Evolutionary conservation across 1,140 invertebrate genomes (phyloP).

Genomic region (Antheraea pernyi): DNA sequence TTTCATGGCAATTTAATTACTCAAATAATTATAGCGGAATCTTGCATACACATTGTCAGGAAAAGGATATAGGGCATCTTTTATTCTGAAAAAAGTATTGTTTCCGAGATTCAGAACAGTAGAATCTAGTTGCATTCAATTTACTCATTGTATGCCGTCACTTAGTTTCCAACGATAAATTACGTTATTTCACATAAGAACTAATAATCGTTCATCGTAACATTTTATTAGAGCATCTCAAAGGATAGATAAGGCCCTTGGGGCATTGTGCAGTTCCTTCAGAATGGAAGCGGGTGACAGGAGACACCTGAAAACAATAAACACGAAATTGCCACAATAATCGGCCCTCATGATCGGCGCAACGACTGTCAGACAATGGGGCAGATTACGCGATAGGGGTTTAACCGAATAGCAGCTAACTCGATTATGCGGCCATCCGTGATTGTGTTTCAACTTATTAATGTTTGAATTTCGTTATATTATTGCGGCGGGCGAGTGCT

Average conservation of each 20-base stretch:
- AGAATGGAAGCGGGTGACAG: constrained; percentile 41
- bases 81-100: too few relatives aligned
- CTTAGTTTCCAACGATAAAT: neutral
- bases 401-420: constrained; percentile 74
- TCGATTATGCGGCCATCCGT: constrained; percentile 75
- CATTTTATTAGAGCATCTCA: constrained; percentile 42
- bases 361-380: constrained; percentile 70
- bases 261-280: constrained; percentile 51
- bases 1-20: too few relatives aligned
- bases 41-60: too few relatives aligned
- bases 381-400: constrained; percentile 72
- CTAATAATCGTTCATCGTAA: constrained; percentile 30
- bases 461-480: constrained; percentile 77
- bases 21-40: too few relatives aligned
- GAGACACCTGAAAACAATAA: constrained; percentile 75
- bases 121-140: too few relatives aligned
- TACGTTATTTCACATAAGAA: neutral
- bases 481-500: constrained; percentile 60
- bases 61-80: too few relatives aligned
- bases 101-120: too few relatives aligned
- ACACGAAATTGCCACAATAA: constrained; percentile 76
- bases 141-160: too few relatives aligned
- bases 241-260: constrained; percentile 37
- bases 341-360: constrained; percentile 70
- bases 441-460: constrained; percentile 76